Conservation (phyloP, 2,797 vertebrate species). For the Helicolenus hilgendorfi region DNA sequence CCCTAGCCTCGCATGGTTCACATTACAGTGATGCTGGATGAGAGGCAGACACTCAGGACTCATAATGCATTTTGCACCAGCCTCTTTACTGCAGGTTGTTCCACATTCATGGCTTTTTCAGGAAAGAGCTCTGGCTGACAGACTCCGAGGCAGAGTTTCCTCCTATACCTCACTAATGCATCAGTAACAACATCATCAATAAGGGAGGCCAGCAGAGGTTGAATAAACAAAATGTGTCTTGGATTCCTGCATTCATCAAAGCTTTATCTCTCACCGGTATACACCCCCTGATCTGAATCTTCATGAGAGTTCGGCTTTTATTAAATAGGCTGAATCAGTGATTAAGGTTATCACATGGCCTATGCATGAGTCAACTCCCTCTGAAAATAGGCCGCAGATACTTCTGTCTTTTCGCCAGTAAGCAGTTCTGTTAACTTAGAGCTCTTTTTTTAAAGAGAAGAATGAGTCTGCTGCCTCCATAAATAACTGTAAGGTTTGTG, state of each 20-base stretch:
- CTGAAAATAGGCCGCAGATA: slow-evolving; percentile 57
- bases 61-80: slow-evolving; percentile 42
- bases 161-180: slow-evolving; percentile 1
- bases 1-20: slow-evolving; percentile 15
- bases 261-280: background rate
- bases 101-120: background rate
- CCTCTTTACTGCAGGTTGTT: slow-evolving; percentile 4
- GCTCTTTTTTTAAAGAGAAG: slow-evolving; percentile 53
- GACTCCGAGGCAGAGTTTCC: background rate
- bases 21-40: slow-evolving; percentile 30
- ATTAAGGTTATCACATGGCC: slow-evolving; percentile 57
- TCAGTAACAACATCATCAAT: slow-evolving; percentile 2
- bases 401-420: slow-evolving; percentile 40
- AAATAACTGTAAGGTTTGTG: slow-evolving; percentile 50
- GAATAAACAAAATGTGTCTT: background rate
- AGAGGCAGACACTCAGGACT: slow-evolving; percentile 29
- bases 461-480: slow-evolving; percentile 46
- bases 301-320: background rate
- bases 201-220: background rate
- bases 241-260: background rate
- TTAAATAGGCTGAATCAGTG: slow-evolving; percentile 46
- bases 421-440: slow-evolving; percentile 48
- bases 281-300: slow-evolving; percentile 22
- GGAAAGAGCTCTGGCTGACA: background rate
- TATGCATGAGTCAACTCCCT: slow-evolving; percentile 33